A percentile compares a stretch with the other conserved stretches of the same genome.
phyloP scores from a whole-genome alignment of 2,113 vertebrate genomes.

The Turnix velox region DNA sequence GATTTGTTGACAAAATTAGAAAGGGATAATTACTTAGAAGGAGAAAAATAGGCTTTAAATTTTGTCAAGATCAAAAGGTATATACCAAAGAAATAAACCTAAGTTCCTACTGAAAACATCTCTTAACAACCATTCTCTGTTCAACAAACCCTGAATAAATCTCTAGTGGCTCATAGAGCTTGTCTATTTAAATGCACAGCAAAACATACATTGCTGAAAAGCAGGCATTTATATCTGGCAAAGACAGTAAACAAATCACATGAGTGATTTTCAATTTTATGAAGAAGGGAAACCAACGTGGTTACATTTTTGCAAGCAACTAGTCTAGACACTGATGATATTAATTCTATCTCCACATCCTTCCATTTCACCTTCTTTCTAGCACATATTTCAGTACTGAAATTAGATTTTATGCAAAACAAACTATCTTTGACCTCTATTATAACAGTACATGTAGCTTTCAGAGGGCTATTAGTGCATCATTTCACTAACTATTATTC shows the following conservation, averaged over 20 bases:
- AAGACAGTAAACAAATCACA: neutral
- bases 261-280: neutral
- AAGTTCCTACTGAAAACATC: neutral
- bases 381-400: neutral
- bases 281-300: neutral
- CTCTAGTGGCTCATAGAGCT: neutral
- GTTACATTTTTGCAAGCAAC: neutral
- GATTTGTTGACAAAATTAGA: constrained; percentile 1
- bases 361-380: neutral
- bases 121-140: neutral
- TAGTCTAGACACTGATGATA: neutral
- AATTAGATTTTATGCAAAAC: neutral
- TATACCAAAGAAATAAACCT: neutral
- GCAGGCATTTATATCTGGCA: neutral
- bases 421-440: neutral
- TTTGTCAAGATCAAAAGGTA: neutral
- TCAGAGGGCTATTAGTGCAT: neutral
- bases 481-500: neutral
- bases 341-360: neutral
- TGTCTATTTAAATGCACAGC: constrained; percentile 1
- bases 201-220: neutral
- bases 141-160: constrained; percentile 1
- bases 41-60: neutral
- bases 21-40: neutral
- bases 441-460: neutral